These are phyloP conservation scores for Daubentonia madagascariensis DNA, from an alignment of 2,113 vertebrate species.

Conservation along the genomic window DNA sequence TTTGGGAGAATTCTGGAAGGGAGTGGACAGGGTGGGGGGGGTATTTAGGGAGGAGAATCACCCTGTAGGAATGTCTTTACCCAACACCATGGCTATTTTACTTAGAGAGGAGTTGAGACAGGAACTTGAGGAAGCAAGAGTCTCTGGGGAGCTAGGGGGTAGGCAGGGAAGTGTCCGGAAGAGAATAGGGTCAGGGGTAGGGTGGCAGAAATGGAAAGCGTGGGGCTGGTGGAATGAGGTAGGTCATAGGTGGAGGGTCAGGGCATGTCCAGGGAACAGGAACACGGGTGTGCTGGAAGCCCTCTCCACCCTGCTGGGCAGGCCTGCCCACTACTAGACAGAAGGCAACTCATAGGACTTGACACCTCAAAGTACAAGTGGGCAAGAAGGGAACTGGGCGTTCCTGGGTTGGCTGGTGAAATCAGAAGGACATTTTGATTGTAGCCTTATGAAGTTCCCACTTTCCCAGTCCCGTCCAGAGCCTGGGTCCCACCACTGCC, in stretches of 20 bases:
- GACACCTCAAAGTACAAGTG: neutral
- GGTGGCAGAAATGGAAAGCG: neutral
- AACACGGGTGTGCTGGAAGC: too few species aligned
- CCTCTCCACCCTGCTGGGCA: neutral
- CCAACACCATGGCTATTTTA: neutral
- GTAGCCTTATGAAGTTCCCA: neutral
- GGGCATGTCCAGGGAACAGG: neutral
- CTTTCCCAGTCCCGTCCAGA: neutral
- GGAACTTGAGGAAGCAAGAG: neutral
- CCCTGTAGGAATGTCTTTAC: neutral
- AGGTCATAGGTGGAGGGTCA: too few species aligned
- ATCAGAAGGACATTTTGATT: neutral
- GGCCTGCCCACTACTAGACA: neutral
- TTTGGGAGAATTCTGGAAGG: neutral
- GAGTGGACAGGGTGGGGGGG: neutral
- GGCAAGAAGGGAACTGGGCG: neutral
- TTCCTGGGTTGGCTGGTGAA: neutral
- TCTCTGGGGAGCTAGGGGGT: neutral
- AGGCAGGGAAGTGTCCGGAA: neutral
- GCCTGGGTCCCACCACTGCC: rapidly evolving
- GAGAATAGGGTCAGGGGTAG: neutral
- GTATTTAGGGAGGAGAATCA: neutral
- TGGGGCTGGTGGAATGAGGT: neutral
- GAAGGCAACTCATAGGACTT: neutral
- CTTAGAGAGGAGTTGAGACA: neutral